phyloP scores from a whole-genome alignment of 2,797 vertebrate genomes.

The Cryptoprocta ferox region DNA sequence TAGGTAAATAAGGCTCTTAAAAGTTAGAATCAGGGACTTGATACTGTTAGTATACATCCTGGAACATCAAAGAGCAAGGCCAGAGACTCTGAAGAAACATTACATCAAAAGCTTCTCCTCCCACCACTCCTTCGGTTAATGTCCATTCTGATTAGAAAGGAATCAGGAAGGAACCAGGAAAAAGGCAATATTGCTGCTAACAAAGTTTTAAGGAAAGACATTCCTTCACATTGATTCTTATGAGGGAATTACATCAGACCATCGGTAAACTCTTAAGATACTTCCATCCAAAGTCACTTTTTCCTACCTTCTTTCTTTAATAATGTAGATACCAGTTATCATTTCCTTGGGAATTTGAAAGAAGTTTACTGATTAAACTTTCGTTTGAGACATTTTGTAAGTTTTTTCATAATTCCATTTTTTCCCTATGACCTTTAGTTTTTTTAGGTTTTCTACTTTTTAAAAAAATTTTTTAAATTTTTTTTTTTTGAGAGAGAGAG shows the following conservation, averaged over 20 bases:
- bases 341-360: background rate
- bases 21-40: background rate
- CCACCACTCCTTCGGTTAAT: background rate
- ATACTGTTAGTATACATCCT: background rate
- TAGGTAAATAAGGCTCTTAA: constrained; percentile 60
- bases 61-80: constrained; percentile 10
- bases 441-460: background rate
- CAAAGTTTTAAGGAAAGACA: background rate
- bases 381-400: background rate
- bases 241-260: background rate
- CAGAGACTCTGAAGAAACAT: background rate
- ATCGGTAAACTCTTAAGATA: background rate
- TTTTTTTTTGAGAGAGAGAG: no score
- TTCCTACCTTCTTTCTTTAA: background rate
- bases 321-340: background rate
- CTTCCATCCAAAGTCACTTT: background rate
- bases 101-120: background rate
- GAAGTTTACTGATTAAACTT: background rate
- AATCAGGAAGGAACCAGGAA: background rate
- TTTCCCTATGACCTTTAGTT: background rate
- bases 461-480: no score
- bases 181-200: background rate
- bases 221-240: background rate
- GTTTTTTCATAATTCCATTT: background rate
- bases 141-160: background rate